Evolutionary conservation across 2,888 invertebrate species (phyloP).

Genomic region (Mythimna impura): DNA sequence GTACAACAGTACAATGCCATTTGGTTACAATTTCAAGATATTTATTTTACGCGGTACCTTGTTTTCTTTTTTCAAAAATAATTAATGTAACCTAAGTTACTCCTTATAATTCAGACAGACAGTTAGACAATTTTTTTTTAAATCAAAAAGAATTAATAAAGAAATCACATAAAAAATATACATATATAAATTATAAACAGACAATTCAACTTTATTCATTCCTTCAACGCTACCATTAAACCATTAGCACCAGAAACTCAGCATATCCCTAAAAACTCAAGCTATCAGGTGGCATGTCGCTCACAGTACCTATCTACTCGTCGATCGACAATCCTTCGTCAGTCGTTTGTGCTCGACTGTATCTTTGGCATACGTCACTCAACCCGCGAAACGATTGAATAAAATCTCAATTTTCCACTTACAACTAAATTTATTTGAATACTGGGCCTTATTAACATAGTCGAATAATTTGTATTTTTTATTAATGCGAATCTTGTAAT

Average conservation of each 20-base stretch:
- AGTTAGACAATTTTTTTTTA: too few relatives aligned
- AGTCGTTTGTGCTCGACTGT: constrained; percentile 78
- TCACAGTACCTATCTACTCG: constrained; percentile 72
- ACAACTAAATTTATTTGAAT: constrained; percentile 49
- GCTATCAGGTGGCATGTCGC: constrained; percentile 69
- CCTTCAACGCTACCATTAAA: not conserved
- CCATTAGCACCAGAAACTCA: constrained; percentile 9
- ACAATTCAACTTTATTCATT: not conserved
- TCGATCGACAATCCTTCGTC: constrained; percentile 84
- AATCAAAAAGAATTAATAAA: too few relatives aligned
- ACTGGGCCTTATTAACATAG: constrained; percentile 23
- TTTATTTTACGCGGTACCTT: too few relatives aligned
- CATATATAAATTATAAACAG: too few relatives aligned
- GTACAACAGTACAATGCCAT: too few relatives aligned
- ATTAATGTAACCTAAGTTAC: too few relatives aligned
- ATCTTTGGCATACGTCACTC: constrained; percentile 84
- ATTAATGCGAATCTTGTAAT: constrained; percentile 1
- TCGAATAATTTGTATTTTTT: not conserved
- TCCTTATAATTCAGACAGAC: too few relatives aligned
- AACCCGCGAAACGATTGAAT: constrained; percentile 76
- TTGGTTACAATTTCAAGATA: too few relatives aligned
- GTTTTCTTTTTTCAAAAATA: too few relatives aligned
- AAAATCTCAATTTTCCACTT: constrained; percentile 80
- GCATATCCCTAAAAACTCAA: constrained; percentile 33
- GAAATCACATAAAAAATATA: too few relatives aligned